These are phyloP conservation scores for Myzus persicae DNA, from an alignment of 1,140 invertebrate species.

Conservation along the genomic window DNA sequence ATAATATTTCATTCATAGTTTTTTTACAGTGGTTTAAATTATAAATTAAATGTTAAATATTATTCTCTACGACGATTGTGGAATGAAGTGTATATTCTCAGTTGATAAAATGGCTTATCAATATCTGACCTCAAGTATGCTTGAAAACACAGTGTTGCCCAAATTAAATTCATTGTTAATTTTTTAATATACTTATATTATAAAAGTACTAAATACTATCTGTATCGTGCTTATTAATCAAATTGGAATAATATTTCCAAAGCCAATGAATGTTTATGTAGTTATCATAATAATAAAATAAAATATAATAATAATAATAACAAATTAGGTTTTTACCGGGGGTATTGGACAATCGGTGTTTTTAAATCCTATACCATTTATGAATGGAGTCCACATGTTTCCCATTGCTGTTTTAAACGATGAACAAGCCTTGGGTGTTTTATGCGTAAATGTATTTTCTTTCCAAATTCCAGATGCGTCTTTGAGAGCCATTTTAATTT, in stretches of 20 bases:
- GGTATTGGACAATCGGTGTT: neutral
- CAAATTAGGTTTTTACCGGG: neutral
- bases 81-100: too few relatives aligned
- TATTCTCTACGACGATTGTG: neutral
- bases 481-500: neutral
- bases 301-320: neutral
- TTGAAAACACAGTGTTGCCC: neutral
- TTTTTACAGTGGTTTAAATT: neutral
- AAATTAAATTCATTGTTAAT: neutral
- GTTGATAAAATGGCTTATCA: neutral
- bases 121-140: neutral
- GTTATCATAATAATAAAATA: neutral
- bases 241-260: neutral
- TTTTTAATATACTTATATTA: too few relatives aligned
- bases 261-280: neutral
- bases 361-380: neutral
- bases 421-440: neutral
- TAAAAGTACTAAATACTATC: too few relatives aligned
- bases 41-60: neutral
- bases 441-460: neutral
- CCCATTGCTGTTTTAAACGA: neutral
- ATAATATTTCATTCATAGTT: neutral
- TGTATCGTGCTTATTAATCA: neutral
- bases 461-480: neutral
- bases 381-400: neutral